Evolutionary conservation across 2,888 invertebrate species (phyloP).

Genomic region (Netelia melanura): DNA sequence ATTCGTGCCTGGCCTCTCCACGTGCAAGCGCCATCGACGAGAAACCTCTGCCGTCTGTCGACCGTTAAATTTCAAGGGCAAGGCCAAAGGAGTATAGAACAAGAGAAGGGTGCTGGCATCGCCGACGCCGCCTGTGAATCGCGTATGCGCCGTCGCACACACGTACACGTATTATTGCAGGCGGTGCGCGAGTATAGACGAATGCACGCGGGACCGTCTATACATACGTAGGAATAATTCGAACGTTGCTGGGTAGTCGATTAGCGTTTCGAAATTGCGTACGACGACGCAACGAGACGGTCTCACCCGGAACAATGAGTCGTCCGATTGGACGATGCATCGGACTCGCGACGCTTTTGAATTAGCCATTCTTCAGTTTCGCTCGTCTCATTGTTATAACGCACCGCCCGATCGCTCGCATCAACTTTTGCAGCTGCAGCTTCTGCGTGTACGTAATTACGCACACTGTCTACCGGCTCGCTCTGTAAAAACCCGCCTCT

Average conservation of each 20-base stretch:
- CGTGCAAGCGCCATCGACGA: conserved; percentile 42
- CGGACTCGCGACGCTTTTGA: conserved; percentile 75
- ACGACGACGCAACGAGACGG: background rate
- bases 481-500: background rate
- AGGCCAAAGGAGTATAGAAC: conserved; percentile 34
- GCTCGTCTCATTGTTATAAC: conserved; percentile 70
- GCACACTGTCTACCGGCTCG: background rate
- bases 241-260: conserved; percentile 35
- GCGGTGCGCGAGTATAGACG: no score
- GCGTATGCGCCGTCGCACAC: conserved; percentile 6
- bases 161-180: no score
- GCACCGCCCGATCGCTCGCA: conserved; percentile 44
- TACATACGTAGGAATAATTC: background rate
- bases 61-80: conserved; percentile 64
- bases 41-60: conserved; percentile 56
- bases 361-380: conserved; percentile 74
- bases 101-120: conserved; percentile 36
- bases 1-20: conserved; percentile 31
- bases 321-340: conserved; percentile 75
- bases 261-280: conserved; percentile 60
- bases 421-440: conserved; percentile 40
- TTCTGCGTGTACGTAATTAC: background rate
- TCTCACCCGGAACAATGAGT: conserved; percentile 75
- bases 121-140: conserved; percentile 4
- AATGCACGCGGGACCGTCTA: no score